Evolutionary conservation across 1,140 invertebrate genomes (phyloP).

Genomic region (Plectrocnemia conspersa): DNA sequence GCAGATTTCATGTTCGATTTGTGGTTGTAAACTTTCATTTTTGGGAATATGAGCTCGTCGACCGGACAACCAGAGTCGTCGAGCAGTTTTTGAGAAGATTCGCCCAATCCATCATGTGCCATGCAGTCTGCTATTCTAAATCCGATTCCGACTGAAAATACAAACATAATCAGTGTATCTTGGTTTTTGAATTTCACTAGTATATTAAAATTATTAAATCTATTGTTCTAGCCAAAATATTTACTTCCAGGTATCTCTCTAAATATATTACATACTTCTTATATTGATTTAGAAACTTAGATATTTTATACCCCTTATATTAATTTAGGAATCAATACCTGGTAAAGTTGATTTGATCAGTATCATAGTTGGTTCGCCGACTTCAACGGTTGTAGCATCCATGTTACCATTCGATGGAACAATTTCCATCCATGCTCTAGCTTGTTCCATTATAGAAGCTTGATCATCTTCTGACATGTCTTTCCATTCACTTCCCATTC

Average conservation of each 20-base stretch:
- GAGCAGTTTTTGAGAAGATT: slow-evolving; percentile 62
- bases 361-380: slow-evolving; percentile 66
- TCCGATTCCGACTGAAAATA: slow-evolving; percentile 60
- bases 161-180: slow-evolving; percentile 13
- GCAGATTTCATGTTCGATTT: slow-evolving; percentile 39
- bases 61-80: slow-evolving; percentile 67
- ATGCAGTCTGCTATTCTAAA: slow-evolving; percentile 66
- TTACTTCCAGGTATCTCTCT: neutral
- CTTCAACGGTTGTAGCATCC: slow-evolving; percentile 55
- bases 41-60: slow-evolving; percentile 60
- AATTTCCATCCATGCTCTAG: slow-evolving; percentile 69
- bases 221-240: slow-evolving; percentile 2
- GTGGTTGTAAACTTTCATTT: slow-evolving; percentile 45
- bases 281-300: neutral
- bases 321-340: slow-evolving; percentile 42
- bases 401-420: slow-evolving; percentile 48
- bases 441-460: slow-evolving; percentile 44
- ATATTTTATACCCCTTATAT: slow-evolving; percentile 1
- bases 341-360: slow-evolving; percentile 64
- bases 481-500: slow-evolving; percentile 46
- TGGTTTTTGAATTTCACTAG: neutral
- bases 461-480: slow-evolving; percentile 44
- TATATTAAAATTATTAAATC: slow-evolving; percentile 6
- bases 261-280: neutral
- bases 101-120: slow-evolving; percentile 68